phyloP scores from a whole-genome alignment of 1,140 invertebrate species.

The Magallana gigas region DNA sequence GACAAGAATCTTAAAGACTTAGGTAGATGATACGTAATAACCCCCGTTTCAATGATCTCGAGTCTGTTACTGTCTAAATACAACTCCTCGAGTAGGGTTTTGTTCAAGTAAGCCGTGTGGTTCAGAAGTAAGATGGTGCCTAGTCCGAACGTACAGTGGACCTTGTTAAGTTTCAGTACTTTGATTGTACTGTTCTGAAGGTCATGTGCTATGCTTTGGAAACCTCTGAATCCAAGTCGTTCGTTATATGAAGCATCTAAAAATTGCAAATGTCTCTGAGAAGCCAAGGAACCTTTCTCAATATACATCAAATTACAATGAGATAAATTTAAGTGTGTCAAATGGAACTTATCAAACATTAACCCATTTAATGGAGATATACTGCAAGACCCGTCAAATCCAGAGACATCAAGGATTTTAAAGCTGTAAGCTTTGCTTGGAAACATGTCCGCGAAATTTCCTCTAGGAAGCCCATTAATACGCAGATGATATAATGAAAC shows the following conservation, averaged over 20 bases:
- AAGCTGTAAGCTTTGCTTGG: not conserved
- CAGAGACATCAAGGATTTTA: constrained; percentile 38
- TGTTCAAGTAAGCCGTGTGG: not conserved
- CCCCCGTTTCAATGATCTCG: constrained; percentile 14
- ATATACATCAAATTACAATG: constrained; percentile 37
- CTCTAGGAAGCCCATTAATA: not conserved
- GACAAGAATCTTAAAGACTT: constrained; percentile 41
- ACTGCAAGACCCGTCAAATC: not conserved
- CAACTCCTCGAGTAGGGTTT: constrained; percentile 43
- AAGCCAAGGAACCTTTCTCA: constrained; percentile 16
- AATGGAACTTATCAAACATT: not conserved
- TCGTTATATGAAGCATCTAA: constrained; percentile 47
- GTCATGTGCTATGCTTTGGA: constrained; percentile 40
- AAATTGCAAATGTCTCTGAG: not conserved
- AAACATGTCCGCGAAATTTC: constrained; percentile 27
- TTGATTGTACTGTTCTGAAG: constrained; percentile 46
- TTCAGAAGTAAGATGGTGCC: constrained; percentile 17
- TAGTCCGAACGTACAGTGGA: constrained; percentile 48
- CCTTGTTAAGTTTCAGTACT: constrained; percentile 41
- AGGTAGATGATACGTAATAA: not conserved
- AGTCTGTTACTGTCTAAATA: constrained; percentile 51
- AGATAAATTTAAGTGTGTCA: constrained; percentile 43
- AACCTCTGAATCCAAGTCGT: constrained; percentile 21
- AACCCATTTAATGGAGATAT: not conserved
- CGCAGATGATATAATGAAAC: not conserved